phyloP scores from a whole-genome alignment of 1,140 invertebrate genomes.

The Hirudo medicinalis region DNA sequence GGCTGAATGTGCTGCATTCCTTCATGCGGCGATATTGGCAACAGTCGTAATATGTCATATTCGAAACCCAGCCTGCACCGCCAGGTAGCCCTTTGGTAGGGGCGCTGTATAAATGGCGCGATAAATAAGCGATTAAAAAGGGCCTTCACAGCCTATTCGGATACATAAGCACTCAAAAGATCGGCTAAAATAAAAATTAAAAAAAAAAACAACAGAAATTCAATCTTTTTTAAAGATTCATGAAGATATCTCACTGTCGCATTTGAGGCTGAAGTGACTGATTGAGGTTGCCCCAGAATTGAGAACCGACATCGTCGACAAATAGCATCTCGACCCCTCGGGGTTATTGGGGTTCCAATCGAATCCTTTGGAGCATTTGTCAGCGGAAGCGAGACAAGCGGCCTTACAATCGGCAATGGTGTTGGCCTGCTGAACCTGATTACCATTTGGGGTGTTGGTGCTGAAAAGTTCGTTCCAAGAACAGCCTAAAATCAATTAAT shows the following conservation, averaged over 20 bases:
- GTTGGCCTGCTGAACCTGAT: not conserved
- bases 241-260: not conserved
- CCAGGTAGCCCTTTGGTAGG: too few species aligned
- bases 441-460: not conserved
- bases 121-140: too few species aligned
- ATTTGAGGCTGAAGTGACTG: not conserved
- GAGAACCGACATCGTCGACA: not conserved
- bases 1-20: too few species aligned
- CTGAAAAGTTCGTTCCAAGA: not conserved
- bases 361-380: not conserved
- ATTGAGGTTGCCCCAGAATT: not conserved
- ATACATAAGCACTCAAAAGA: too few species aligned
- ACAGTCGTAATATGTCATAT: too few species aligned
- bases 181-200: too few species aligned
- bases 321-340: not conserved
- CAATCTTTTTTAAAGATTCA: too few species aligned
- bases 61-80: too few species aligned
- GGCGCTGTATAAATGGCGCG: too few species aligned
- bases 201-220: too few species aligned
- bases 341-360: conserved; percentile 1
- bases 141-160: too few species aligned
- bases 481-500: not conserved
- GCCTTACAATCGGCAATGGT: not conserved
- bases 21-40: too few species aligned
- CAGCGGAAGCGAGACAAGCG: not conserved